A percentile compares a stretch with the other conserved stretches of the same genome.
Conservation (phyloP, 2,888 invertebrate genomes). For the Auanema freiburgensis region DNA sequence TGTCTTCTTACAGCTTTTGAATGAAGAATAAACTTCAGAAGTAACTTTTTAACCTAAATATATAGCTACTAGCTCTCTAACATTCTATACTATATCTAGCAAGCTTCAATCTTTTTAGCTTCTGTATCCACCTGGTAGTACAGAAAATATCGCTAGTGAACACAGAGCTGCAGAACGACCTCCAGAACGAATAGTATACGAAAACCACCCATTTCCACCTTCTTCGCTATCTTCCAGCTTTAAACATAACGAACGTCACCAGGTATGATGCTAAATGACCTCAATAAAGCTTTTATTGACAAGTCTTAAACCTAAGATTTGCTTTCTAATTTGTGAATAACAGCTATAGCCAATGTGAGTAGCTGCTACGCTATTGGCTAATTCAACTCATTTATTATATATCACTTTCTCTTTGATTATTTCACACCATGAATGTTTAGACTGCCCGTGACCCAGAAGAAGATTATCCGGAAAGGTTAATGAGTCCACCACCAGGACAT, state of each 20-base stretch:
- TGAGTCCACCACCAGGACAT: conserved; percentile 51
- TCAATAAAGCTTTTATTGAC: neutral
- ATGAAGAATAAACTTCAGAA: neutral
- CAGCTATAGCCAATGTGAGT: too few species aligned
- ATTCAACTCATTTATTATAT: too few species aligned
- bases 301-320: too few species aligned
- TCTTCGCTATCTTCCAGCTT: conserved; percentile 19
- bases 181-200: conserved; percentile 33
- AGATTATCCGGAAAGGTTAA: conserved; percentile 55
- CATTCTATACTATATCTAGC: neutral
- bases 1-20: neutral
- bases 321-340: too few species aligned
- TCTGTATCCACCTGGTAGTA: conserved; percentile 41
- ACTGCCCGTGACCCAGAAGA: conserved; percentile 25
- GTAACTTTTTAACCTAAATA: neutral
- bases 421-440: neutral
- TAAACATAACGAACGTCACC: conserved; percentile 7
- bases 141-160: conserved; percentile 38
- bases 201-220: conserved; percentile 32
- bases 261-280: neutral
- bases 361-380: too few species aligned
- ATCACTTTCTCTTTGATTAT: too few species aligned
- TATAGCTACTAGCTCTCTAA: neutral
- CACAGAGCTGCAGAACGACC: conserved; percentile 32
- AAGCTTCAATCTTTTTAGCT: conserved; percentile 12